Evolutionary conservation across 2,113 vertebrate species (phyloP).

Genomic region (Thomomys bottae): DNA sequence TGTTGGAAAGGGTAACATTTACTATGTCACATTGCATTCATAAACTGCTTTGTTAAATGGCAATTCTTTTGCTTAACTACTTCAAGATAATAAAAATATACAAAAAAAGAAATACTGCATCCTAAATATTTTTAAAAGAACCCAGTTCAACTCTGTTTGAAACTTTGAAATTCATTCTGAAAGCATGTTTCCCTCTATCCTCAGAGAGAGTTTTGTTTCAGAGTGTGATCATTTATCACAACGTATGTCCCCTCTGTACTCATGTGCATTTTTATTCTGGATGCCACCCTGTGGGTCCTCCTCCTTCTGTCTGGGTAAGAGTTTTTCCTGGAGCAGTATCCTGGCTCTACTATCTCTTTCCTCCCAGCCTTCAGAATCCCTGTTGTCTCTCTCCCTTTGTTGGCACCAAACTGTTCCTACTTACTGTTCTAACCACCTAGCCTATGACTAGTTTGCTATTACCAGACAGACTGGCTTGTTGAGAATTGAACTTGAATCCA

Average conservation of each 20-base stretch:
- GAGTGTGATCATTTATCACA: background rate
- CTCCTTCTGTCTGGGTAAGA: background rate
- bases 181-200: background rate
- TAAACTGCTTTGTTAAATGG: too few relatives aligned
- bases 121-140: background rate
- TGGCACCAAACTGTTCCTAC: background rate
- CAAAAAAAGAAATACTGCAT: too few relatives aligned
- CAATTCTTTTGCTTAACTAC: too few relatives aligned
- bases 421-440: background rate
- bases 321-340: background rate
- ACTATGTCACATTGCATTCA: too few relatives aligned
- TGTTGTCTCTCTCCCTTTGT: background rate
- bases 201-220: slow-evolving; percentile 2
- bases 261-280: background rate
- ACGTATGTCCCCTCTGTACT: rapidly evolving
- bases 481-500: slow-evolving; percentile 33
- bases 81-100: too few relatives aligned
- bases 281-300: rapidly evolving
- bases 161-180: background rate
- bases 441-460: background rate
- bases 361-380: too few relatives aligned
- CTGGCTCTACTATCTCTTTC: background rate
- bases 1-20: too few relatives aligned
- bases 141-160: background rate
- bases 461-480: background rate